Evolutionary conservation across 2,113 vertebrate genomes (phyloP), one percentile per base, ranked within the genome.

Genomic region (Ascaphus truei): DNA sequence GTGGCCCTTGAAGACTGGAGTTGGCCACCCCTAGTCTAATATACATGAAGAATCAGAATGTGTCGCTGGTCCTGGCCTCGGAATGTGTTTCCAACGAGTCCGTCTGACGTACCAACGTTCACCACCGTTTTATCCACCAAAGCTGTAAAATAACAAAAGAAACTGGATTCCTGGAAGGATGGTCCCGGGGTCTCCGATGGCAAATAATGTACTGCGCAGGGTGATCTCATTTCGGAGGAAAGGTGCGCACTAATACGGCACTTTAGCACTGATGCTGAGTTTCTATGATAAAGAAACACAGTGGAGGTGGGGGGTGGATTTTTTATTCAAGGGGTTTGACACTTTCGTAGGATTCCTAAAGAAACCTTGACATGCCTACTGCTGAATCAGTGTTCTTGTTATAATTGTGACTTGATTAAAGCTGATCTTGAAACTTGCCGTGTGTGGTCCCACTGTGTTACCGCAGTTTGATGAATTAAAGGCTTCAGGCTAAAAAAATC

Each of bases 401-500:
- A 71, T 60, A 71, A 52, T 52, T 52, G 56, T 71, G 57, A 16
- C 56, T 61, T 71, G 67, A 71, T 71, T 71, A 52, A 71, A 71
- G 47, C 67, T 61, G 57, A 71, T 71, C 47, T 52, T 7, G 56
- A 52, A 60, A 56, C 66, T 50, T 59, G 31, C 66, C 59, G 55
- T 59, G 55, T 68, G 41, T 51, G 66, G 66, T 53, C 67, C 57
- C 48, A 51, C 67, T 61, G 67, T 61, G 47, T 71, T 52, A 36
- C 67, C 39, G 34, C 57, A 61, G 67, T 71, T 71, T 71, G 56
- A 71, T 61, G 25, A 71, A 71, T 71, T 60, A 61, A 71, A 61
- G 67, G 56, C 67, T 71, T 43, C 67, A 25, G 67, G 67, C 67
- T 53, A 71, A 61, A 71, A n/a, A 71, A 71, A 71, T 71, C 56